Evolutionary conservation across 2,888 invertebrate genomes (phyloP), one percentile per base, ranked within the genome.

Genomic region (Capitulum mitella): DNA sequence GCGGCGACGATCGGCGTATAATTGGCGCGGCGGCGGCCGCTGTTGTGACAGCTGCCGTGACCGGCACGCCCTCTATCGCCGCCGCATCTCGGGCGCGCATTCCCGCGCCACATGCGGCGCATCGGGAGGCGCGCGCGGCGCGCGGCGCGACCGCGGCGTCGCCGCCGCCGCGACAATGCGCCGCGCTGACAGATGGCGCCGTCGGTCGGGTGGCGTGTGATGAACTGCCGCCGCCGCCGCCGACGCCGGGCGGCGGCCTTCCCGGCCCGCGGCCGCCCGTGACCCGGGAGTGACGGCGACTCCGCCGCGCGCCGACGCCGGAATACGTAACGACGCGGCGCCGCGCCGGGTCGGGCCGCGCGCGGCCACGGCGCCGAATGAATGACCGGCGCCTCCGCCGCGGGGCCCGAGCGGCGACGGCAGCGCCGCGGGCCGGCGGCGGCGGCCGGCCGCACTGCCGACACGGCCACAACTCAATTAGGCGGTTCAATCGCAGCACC

Each of bases 381-480:
- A 54, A 22, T 26, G 16, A 1, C 10, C 54, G 54, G 54, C 54
- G 26, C 6, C 26, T 6, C 6, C 26, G 54, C 3, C n/a, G n/a
- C 10, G 5, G 6, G 1, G 1, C 6, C 54, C 10, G 61, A 10
- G 1, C 34, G 19, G 0, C 64, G 64, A 64, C 64, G 64, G 32
- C 34, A 34, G 64, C 64, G 64, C 64, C 64, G 34, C 34, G 19
- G 34, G 19, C n/a, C 19, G 32, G 34, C 64, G 16, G 64, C 64
- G 64, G 64, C 64, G 14, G 34, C 16, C 64, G 64, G 14, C 34
- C 19, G 58, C 26, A 64, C 32, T 19, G 1, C 1, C 5, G 34
- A 29, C 64, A 64, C 64, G 64, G 64, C 64, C 64, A 64, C 34
- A 64, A 64, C 32, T 64, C 64, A 64, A 34, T 64, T 64, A 64